Evolutionary conservation across 2,113 vertebrate genomes (phyloP).

Genomic region (Prunella himalayana): DNA sequence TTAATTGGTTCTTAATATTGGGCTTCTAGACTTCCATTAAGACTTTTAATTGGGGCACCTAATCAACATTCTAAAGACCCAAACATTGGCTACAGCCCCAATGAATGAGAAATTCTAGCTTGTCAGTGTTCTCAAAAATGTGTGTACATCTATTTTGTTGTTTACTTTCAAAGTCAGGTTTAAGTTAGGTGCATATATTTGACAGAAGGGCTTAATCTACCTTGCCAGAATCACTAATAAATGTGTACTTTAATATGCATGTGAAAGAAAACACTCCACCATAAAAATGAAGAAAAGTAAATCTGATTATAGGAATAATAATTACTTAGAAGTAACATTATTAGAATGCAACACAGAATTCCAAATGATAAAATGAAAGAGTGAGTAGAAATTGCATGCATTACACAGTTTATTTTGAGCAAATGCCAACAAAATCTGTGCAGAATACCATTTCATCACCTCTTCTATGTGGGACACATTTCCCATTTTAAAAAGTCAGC

Average conservation of each 20-base stretch:
- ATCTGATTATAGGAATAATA: background rate
- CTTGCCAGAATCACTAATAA: background rate
- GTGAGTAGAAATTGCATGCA: background rate
- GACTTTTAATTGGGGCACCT: background rate
- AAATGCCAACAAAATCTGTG: background rate
- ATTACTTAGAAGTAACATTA: background rate
- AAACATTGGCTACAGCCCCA: background rate
- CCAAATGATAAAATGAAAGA: background rate
- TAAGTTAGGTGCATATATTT: background rate
- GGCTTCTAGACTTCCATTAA: background rate
- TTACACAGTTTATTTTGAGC: background rate
- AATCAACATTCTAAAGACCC: background rate
- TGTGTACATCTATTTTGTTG: background rate
- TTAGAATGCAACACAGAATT: background rate
- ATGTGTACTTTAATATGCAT: background rate
- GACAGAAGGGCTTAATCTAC: background rate
- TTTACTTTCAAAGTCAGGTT: background rate
- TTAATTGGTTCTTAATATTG: background rate
- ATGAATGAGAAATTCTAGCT: background rate
- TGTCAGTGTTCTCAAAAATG: background rate
- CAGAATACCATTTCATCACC: background rate
- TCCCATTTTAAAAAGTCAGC: accelerated
- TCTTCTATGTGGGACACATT: background rate
- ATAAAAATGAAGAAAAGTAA: background rate
- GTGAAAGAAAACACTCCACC: accelerated